Evolutionary conservation across 2,113 vertebrate species (phyloP).

Genomic region (Scalopus aquaticus): DNA sequence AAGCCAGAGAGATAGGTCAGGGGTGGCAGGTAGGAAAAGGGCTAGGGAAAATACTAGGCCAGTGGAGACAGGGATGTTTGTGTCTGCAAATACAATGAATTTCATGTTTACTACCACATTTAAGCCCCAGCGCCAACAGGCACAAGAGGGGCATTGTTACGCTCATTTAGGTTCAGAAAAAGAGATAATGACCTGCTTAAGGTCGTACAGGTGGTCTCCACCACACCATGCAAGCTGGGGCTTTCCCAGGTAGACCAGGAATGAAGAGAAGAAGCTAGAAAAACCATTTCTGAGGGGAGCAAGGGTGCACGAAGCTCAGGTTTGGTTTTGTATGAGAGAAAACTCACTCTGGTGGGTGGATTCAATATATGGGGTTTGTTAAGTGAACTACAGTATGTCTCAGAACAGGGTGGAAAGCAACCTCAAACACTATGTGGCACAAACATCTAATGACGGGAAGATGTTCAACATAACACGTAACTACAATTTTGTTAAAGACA

Average conservation of each 20-base stretch:
- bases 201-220: not conserved
- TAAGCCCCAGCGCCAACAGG: not conserved
- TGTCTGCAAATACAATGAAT: not conserved
- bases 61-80: not conserved
- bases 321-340: not conserved
- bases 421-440: not conserved
- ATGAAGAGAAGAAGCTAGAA: not conserved
- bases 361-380: not conserved
- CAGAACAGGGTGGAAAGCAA: not conserved
- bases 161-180: not conserved
- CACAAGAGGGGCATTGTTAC: not conserved
- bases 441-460: not conserved
- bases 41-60: not conserved
- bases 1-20: not conserved
- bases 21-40: not conserved
- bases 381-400: not conserved
- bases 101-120: not conserved
- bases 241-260: no score
- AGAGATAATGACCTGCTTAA: not conserved
- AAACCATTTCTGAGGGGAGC: rapidly evolving
- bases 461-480: not conserved
- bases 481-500: not conserved
- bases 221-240: no score
- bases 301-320: not conserved
- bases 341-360: not conserved